Percentiles rank a stretch among this genome's conserved stretches.
Evolutionary conservation across 2,888 invertebrate genomes (phyloP).

Genomic region (Prosapia bicincta): DNA sequence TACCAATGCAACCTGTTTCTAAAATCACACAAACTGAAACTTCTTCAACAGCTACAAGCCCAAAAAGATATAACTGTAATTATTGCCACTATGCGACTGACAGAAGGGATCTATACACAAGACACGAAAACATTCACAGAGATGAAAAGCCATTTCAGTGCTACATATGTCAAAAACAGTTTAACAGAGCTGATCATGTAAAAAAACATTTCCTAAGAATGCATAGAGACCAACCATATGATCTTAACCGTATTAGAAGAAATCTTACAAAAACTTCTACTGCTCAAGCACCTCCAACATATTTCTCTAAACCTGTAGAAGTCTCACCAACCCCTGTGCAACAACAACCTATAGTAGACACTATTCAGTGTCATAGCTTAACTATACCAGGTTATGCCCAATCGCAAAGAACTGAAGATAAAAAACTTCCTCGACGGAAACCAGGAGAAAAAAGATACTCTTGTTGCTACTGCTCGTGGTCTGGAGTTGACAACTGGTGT

Average conservation of each 20-base stretch:
- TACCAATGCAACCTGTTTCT: not conserved
- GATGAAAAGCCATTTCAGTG: constrained; percentile 94
- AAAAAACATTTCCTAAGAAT: constrained; percentile 91
- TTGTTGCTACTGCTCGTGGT: constrained; percentile 90
- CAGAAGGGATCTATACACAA: constrained; percentile 82
- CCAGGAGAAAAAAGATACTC: constrained; percentile 68
- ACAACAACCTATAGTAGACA: constrained; percentile 1
- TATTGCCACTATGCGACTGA: constrained; percentile 91
- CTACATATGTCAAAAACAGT: constrained; percentile 88
- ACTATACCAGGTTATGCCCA: constrained; percentile 22
- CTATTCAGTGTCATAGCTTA: constrained; percentile 4
- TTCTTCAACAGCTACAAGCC: constrained; percentile 21
- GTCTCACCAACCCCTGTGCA: constrained; percentile 3
- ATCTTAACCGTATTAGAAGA: constrained; percentile 63
- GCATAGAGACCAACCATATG: constrained; percentile 87
- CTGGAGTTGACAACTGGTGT: constrained; percentile 92
- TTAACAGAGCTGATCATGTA: constrained; percentile 91
- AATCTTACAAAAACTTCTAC: constrained; percentile 15
- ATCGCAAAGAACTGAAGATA: constrained; percentile 44
- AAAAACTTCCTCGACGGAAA: constrained; percentile 43
- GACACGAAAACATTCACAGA: constrained; percentile 90
- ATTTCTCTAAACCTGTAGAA: constrained; percentile 17
- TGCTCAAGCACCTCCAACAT: constrained; percentile 9
- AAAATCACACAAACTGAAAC: constrained; percentile 14
- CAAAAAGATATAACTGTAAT: constrained; percentile 78